Evolutionary conservation across 1,140 invertebrate genomes (phyloP), one percentile per base, ranked within the genome.

Genomic region (Heliconius hewitsoni): DNA sequence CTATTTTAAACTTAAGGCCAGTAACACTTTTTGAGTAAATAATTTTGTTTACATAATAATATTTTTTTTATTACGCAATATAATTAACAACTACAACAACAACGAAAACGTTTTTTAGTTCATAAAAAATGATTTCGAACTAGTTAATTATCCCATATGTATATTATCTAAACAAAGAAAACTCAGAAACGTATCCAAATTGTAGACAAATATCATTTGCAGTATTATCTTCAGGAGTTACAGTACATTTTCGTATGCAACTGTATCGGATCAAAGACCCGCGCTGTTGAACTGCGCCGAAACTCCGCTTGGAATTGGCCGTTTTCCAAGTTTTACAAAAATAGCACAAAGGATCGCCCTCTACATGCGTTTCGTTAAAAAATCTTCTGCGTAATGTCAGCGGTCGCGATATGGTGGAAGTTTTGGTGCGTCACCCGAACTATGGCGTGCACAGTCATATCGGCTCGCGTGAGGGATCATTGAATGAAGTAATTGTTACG

Each of bases 301-400:
- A 85, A 75, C 78, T 85, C 81, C 82, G 85, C 84, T 79, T 86
- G 79, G 76, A 81, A 82, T 86, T 94, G 92, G 91, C 91, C 79
- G 75, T 50, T 79, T 76, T 92, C 91, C 92, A 93, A 85, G 50
- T 91, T 91, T 88, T 89, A 90, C 92, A 92, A 87, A 93, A 94
- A 94, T 94, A 94, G 91, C 91, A 94, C 92, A 94, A 94, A 94
- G 92, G 91, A 94, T 90, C 86, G 88, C 91, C 91, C 89, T 91
- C 86, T 86, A 84, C 76, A 81, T 86, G 84, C 76, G 81, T 86
- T 87, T 84, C 81, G 83, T 88, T 87, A 86, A 91, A 92, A 57
- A 93, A 92, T 90, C 84, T 92, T 93, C 89, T 93, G 91, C 83
- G 87, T 92, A 94, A 89, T 90, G 88, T 91, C 89, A 86, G 86